Percentiles rank a stretch among this genome's conserved stretches.
phyloP scores from a whole-genome alignment of 37 sponge, comb jelly and placozoan species.

The Beroe forskalii region DNA sequence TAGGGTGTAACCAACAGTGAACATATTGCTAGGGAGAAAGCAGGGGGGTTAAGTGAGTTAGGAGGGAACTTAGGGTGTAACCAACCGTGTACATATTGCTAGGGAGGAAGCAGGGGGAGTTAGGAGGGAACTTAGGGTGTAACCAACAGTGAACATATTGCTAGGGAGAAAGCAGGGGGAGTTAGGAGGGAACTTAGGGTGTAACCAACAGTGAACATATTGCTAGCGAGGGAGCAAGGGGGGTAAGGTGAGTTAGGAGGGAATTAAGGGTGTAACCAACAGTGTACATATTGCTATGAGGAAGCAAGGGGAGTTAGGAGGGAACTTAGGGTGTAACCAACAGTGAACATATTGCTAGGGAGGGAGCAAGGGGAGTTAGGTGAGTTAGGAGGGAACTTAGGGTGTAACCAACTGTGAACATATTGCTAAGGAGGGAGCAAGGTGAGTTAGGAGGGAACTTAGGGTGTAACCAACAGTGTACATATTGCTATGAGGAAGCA shows the following conservation, averaged over 20 bases:
- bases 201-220: not conserved
- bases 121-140: too few relatives aligned
- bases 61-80: conserved; percentile 15
- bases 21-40: conserved; percentile 20
- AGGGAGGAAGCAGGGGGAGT: too few relatives aligned
- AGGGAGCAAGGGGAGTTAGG: not conserved
- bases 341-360: not conserved
- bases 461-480: not conserved
- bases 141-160: too few relatives aligned
- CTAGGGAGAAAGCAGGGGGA: not conserved
- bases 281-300: too few relatives aligned
- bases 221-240: not conserved
- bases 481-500: too few relatives aligned
- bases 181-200: too few relatives aligned
- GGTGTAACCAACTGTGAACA: not conserved
- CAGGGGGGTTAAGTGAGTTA: too few relatives aligned
- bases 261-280: not conserved
- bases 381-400: too few relatives aligned
- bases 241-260: too few relatives aligned
- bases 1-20: conserved; percentile 39
- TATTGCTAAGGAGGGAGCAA: not conserved
- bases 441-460: too few relatives aligned
- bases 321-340: too few relatives aligned
- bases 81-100: conserved; percentile 34
- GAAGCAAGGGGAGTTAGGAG: too few relatives aligned